Evolutionary conservation across 2,888 invertebrate genomes (phyloP).

Genomic region (Drosophila pseudotakahashii): DNA sequence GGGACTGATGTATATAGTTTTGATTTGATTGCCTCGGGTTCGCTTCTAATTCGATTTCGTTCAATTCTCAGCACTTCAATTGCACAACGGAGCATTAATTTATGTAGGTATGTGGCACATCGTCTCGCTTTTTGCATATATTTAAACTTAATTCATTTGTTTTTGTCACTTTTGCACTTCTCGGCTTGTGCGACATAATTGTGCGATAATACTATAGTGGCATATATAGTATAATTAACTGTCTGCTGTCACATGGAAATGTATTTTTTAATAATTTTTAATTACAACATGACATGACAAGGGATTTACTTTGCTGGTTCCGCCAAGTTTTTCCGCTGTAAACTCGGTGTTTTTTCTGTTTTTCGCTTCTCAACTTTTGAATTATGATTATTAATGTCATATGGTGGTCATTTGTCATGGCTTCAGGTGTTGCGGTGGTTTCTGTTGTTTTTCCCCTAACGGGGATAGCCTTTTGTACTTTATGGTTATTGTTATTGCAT

Average conservation of each 20-base stretch:
- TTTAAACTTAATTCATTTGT: slow-evolving; percentile 29
- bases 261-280: slow-evolving; percentile 60
- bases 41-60: slow-evolving; percentile 52
- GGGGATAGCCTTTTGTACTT: slow-evolving; percentile 59
- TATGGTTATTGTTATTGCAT: slow-evolving; percentile 68
- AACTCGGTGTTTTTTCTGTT: slow-evolving; percentile 50
- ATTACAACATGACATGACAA: slow-evolving; percentile 78
- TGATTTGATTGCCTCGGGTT: slow-evolving; percentile 45
- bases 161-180: slow-evolving; percentile 10
- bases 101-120: slow-evolving; percentile 40
- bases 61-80: slow-evolving; percentile 43
- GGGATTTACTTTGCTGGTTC: slow-evolving; percentile 64
- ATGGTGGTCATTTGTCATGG: slow-evolving; percentile 75
- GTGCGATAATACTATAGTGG: slow-evolving; percentile 15
- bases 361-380: slow-evolving; percentile 56
- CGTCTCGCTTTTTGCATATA: slow-evolving; percentile 6
- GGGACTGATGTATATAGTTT: slow-evolving; percentile 15
- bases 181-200: slow-evolving; percentile 37
- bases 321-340: slow-evolving; percentile 65
- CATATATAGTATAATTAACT: slow-evolving; percentile 27
- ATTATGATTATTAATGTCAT: slow-evolving; percentile 78
- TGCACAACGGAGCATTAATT: slow-evolving; percentile 42
- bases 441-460: slow-evolving; percentile 34
- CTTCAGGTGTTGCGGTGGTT: slow-evolving; percentile 20
- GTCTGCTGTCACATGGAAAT: slow-evolving; percentile 40